Evolutionary conservation across 2,797 vertebrate genomes (phyloP).

Genomic region (Glossophaga mutica): DNA sequence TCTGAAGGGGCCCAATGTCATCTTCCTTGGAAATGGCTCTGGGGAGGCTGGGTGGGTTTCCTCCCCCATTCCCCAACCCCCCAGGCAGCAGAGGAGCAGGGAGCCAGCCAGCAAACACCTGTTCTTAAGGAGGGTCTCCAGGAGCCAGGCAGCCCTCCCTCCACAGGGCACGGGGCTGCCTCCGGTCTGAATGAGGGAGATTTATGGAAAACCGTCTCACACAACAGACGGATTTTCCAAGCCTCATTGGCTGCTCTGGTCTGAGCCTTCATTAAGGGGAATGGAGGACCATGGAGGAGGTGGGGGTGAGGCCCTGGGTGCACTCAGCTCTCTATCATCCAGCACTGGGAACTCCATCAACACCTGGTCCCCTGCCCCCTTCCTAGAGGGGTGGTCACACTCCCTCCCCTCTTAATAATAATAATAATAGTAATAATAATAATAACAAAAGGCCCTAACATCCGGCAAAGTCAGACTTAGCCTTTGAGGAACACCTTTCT

Average conservation of each 20-base stretch:
- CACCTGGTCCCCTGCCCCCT: not conserved
- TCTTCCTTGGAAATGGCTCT: slow-evolving; percentile 10
- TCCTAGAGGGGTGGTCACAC: not conserved
- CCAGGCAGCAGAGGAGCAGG: not conserved
- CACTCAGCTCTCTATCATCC: slow-evolving; percentile 31
- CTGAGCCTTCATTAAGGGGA: slow-evolving; percentile 59
- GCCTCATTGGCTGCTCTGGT: slow-evolving; percentile 57
- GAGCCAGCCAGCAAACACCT: slow-evolving; percentile 27
- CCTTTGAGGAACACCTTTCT: not conserved
- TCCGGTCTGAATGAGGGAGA: slow-evolving; percentile 30
- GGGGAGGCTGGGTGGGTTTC: not conserved
- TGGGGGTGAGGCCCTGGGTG: not conserved
- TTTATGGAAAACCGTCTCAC: slow-evolving; percentile 65
- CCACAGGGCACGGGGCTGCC: slow-evolving; percentile 47
- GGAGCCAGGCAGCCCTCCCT: not conserved
- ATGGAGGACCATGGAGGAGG: not conserved
- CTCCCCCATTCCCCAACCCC: not conserved
- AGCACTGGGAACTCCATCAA: slow-evolving; percentile 23
- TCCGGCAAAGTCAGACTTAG: not conserved
- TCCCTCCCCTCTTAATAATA: not conserved
- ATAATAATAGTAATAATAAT: not conserved
- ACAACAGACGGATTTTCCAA: slow-evolving; percentile 70
- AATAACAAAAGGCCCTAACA: not conserved
- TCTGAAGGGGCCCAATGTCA: not conserved
- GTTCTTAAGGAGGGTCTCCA: slow-evolving; percentile 28